Evolutionary conservation across 2,797 vertebrate genomes (phyloP), one percentile per base, ranked within the genome.

Genomic region (Pangasius djambal): DNA sequence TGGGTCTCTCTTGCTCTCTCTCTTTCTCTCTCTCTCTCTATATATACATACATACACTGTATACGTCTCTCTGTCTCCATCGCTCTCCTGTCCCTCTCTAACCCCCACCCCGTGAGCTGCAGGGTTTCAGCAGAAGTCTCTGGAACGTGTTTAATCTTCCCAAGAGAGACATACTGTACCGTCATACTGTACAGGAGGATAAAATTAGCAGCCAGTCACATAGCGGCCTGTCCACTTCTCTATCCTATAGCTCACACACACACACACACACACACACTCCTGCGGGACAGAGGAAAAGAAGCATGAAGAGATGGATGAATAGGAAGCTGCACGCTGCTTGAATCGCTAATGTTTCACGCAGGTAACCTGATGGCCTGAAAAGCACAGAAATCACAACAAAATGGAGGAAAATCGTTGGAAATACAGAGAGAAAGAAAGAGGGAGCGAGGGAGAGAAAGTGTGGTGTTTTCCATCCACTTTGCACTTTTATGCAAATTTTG

Each of bases 121-220:
- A 82, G 28, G 55, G n/a, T 59, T 82, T 82, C 77, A 85, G 89
- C 74, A 90, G 85, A 85, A 88, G 88, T 82, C 87, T 89, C 88
- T 89, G 88, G 87, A 89, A 90, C 69, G 89, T 89, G 89, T 87
- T 91, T 93, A 92, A 93, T 93, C 91, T 90, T 72, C 59, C 82
- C 1, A 82, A 75, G 88, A 89, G 79, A 87, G 83, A 90, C 86
- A 91, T 92, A 91, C 83, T 87, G 86, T 91, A 91, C 70, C 37
- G 28, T 59, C 57, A 48, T 90, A 92, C 89, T 90, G 95, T 93
- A 94, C 93, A 93, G 93, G 90, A 93, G 92, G 91, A 96, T 96
- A 96, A 96, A 96, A 95, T 96, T 96, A 96, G 94, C 94, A 90
- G 40, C 89, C 89, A 92, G 93, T 94, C 93, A 94, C 94, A 93